phyloP scores from a whole-genome alignment of 2,888 invertebrate species.

The Dascillus cervinus region DNA sequence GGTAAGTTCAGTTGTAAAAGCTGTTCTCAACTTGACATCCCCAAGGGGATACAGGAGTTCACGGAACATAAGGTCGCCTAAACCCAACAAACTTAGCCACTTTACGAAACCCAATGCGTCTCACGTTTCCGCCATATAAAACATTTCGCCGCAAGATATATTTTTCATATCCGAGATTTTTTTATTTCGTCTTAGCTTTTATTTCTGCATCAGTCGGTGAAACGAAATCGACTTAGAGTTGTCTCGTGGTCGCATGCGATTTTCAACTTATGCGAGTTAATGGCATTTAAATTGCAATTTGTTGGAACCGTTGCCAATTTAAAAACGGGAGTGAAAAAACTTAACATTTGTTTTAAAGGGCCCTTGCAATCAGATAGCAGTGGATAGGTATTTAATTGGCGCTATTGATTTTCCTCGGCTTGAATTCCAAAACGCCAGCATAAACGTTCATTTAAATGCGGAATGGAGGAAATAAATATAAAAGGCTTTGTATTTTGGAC shows the following conservation, averaged over 20 bases:
- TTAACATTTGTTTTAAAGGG: too few relatives aligned
- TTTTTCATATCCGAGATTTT: slow-evolving; percentile 16
- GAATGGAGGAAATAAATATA: slow-evolving; percentile 17
- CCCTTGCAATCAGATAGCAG: too few relatives aligned
- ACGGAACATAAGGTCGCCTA: slow-evolving; percentile 36
- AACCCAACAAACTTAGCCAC: slow-evolving; percentile 40
- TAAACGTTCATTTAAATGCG: slow-evolving; percentile 15
- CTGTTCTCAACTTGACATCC: slow-evolving; percentile 25
- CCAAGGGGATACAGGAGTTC: slow-evolving; percentile 38
- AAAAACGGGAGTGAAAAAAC: too few relatives aligned
- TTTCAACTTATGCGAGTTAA: too few relatives aligned
- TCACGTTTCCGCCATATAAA: slow-evolving; percentile 40
- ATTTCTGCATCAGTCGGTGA: too few relatives aligned
- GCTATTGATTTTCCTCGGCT: too few relatives aligned
- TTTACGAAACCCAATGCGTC: slow-evolving; percentile 39
- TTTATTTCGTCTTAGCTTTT: too few relatives aligned
- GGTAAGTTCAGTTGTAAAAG: slow-evolving; percentile 24
- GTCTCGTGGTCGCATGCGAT: too few relatives aligned
- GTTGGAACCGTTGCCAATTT: too few relatives aligned
- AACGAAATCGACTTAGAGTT: too few relatives aligned
- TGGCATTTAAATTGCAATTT: too few relatives aligned
- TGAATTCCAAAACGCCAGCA: slow-evolving; percentile 14
- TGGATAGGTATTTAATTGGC: too few relatives aligned
- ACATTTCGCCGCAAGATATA: slow-evolving; percentile 19
- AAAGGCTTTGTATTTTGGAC: slow-evolving; percentile 16